Evolutionary conservation across 2,113 vertebrate species (phyloP).

Genomic region (Aspiorhynchus laticeps): DNA sequence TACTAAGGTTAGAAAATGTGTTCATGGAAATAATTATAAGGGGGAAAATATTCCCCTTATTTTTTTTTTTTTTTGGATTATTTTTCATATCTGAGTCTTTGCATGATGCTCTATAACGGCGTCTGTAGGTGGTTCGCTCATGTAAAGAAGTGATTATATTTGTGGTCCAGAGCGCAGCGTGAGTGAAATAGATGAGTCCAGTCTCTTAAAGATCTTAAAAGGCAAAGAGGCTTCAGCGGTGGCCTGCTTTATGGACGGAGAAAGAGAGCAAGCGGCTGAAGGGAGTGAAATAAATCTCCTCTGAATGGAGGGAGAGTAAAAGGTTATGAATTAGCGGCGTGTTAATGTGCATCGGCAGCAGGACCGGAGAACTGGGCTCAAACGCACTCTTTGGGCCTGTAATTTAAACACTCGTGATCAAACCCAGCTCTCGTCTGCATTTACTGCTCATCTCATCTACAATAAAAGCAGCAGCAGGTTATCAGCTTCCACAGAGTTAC

Average conservation of each 20-base stretch:
- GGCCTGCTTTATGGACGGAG: constrained; percentile 19
- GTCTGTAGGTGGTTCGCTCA: constrained; percentile 4
- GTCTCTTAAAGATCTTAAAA: constrained; percentile 22
- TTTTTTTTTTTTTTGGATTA: too few relatives aligned
- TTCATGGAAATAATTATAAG: too few relatives aligned
- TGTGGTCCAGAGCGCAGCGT: not conserved
- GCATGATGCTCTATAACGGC: not conserved
- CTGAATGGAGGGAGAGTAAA: constrained; percentile 38
- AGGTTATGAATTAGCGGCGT: constrained; percentile 18
- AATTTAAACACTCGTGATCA: not conserved
- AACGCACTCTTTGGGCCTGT: constrained; percentile 19
- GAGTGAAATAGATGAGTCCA: constrained; percentile 12
- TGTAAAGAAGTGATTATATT: not conserved
- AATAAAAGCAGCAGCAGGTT: constrained; percentile 1
- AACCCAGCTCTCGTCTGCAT: not conserved
- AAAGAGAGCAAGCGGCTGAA: too few relatives aligned
- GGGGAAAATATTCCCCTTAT: too few relatives aligned
- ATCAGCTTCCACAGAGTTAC: not conserved
- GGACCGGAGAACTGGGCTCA: not conserved
- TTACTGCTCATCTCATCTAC: not conserved
- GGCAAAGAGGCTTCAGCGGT: not conserved
- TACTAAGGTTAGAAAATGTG: too few relatives aligned
- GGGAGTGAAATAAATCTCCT: constrained; percentile 29
- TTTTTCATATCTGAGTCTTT: not conserved
- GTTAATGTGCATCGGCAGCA: not conserved